Evolutionary conservation across 2,113 vertebrate genomes (phyloP), one percentile per base, ranked within the genome.

Genomic region (Origma solitaria): DNA sequence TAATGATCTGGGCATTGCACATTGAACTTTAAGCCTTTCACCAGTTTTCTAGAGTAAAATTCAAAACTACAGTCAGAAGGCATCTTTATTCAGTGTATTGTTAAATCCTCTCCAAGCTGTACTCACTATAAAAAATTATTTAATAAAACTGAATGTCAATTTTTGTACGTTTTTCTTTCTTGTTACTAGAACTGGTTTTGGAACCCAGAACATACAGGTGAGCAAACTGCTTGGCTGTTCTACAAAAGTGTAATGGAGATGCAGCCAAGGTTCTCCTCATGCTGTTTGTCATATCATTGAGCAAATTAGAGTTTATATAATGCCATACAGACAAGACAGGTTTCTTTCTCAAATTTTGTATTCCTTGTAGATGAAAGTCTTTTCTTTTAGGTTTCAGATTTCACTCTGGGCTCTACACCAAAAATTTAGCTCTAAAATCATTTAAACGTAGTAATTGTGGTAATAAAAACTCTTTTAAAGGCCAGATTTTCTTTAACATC

Each of bases 1-100:
- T 92, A 79, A 85, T 92, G 24, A 83, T 92, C 70, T 94, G 88
- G 47, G 80, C 91, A 72, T 85, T 65, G 64, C 51, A n/a, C 10
- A 61, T 35, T 25, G 33, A 78, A 79, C 64, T 80, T 97, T 64
- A 96, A 76, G 60, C 42, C 81, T 86, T 98, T 96, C 69, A 95
- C 66, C 73, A 79, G 76, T 97, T 98, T 97, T 97, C 95, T 95
- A 95, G 95, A 91, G 88, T 89, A 95, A 96, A 94, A 90, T 96
- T 96, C 84, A 93, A 96, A 95, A 95, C 80, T 91, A 94, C 70
- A 82, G 66, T 76, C 79, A 98, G 90, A 94, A 93, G 83, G 56
- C 93, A 95, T 91, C 80, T 93, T 97, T 95, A 81, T 92, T 73
- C 76, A 85, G 84, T 68, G 31, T 92, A 77, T 86, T 83, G n/a